These are phyloP conservation scores for Malthinus flaveolus DNA, from an alignment of 2,888 invertebrate genomes.

Conservation along the genomic window DNA sequence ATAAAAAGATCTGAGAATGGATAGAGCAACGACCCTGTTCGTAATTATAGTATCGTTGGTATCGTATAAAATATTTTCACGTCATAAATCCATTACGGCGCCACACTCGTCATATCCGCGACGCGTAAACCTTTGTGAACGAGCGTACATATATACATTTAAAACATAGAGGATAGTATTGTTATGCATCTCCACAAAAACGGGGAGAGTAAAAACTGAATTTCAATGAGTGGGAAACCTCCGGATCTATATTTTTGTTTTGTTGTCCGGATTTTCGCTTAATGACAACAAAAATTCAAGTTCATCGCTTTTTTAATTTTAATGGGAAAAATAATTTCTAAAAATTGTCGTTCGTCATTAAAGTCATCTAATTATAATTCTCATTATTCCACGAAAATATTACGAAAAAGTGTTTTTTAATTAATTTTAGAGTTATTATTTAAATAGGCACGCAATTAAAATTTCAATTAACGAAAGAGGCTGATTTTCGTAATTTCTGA, in stretches of 20 bases:
- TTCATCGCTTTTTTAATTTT: not conserved
- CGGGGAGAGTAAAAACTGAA: conserved; percentile 20
- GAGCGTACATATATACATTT: not conserved
- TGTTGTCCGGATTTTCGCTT: conserved; percentile 1
- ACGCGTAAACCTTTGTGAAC: conserved; percentile 19
- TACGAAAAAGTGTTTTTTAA: too few relatives aligned
- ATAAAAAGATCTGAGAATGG: conserved; percentile 29
- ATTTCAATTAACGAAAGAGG: too few relatives aligned
- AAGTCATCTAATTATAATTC: too few relatives aligned
- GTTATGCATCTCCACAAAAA: conserved; percentile 25
- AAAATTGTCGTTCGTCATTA: too few relatives aligned
- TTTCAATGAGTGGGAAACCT: conserved; percentile 27
- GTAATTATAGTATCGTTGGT: conserved; percentile 39
- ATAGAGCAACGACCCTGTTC: conserved; percentile 36
- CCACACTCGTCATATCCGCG: conserved; percentile 33
- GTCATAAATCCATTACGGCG: conserved; percentile 40
- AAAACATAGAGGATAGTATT: conserved; percentile 9
- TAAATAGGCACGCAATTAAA: too few relatives aligned
- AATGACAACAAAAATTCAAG: conserved; percentile 4
- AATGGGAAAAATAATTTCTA: too few relatives aligned
- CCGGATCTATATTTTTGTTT: conserved; percentile 18
- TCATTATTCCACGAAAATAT: too few relatives aligned
- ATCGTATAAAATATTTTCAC: conserved; percentile 39
- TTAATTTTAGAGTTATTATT: too few relatives aligned
- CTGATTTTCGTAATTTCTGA: too few relatives aligned